phyloP scores from a whole-genome alignment of 2,113 vertebrate species.

The Mus pahari region DNA sequence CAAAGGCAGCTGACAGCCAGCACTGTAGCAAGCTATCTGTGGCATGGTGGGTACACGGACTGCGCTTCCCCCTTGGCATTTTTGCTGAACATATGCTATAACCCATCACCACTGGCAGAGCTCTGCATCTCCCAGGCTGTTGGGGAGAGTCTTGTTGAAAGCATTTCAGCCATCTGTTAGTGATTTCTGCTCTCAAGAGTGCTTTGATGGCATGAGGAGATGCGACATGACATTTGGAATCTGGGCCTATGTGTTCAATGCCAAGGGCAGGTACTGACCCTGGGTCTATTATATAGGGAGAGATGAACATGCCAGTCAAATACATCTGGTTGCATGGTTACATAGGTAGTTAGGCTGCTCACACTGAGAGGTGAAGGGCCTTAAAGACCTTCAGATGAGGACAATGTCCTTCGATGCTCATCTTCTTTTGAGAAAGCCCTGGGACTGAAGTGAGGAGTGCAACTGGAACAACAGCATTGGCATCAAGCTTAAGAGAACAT shows the following conservation, averaged over 20 bases:
- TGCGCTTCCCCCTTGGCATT: slow-evolving; percentile 61
- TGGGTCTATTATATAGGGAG: neutral
- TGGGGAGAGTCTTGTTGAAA: slow-evolving; percentile 62
- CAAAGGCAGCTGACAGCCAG: neutral
- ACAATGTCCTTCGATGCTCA: neutral
- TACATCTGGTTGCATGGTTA: slow-evolving; percentile 24
- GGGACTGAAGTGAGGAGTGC: neutral
- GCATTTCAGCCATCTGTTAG: slow-evolving; percentile 78
- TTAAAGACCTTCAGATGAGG: neutral
- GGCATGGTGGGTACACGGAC: neutral
- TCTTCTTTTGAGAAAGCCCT: neutral
- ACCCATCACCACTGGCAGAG: slow-evolving; percentile 46
- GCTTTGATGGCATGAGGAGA: slow-evolving; percentile 68
- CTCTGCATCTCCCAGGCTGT: slow-evolving; percentile 48
- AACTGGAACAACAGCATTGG: neutral
- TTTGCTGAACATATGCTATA: slow-evolving; percentile 73
- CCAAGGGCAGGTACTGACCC: slow-evolving; percentile 65
- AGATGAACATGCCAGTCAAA: slow-evolving; percentile 62
- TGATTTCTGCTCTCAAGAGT: slow-evolving; percentile 69
- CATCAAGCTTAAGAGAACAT: no score
- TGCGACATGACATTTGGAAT: slow-evolving; percentile 78
- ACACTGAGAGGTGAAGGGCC: neutral
- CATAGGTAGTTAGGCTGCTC: slow-evolving; percentile 4
- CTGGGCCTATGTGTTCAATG: slow-evolving; percentile 29
- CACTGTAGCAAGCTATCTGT: neutral